Base-by-base conservation (phyloP, 2,888 invertebrate species). In the Andrena bucephala region DNA sequence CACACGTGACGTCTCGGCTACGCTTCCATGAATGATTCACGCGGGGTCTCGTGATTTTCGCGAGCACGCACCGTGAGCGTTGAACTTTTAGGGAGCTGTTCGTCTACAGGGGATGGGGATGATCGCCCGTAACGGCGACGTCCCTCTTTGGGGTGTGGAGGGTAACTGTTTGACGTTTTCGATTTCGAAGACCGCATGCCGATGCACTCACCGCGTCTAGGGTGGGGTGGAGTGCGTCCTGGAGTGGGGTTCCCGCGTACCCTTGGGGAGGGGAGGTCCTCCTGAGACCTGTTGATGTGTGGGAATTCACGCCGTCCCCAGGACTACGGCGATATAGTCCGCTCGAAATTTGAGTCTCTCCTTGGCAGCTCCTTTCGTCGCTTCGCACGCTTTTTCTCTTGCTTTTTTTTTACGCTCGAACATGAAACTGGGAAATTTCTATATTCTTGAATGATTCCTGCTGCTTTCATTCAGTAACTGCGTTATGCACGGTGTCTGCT, bases 121-220 rank as follows among this genome's bases (percentile, higher is more conserved):
- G 75, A 70, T 77, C 80, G 68, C 79, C 85, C 65, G 66, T 31
- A 73, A 67, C 77, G 88, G 75, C 84, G 85, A 84, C 86, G 85
- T 88, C 85, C 85, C 85, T 88, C 84, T 87, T 57, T 91, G 89
- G 87, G 89, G 87, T 91, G 90, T 90, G 86, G 92, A 92, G 92
- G 91, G 92, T 92, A 92, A 94, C 94, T 94, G 94, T 94, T 93
- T 94, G 94, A 94, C 93, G 93, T 94, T 93, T 93, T 91, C 92
- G 92, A 91, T 92, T 92, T 92, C 92, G 90, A 92, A 89, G 92
- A 91, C 91, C 91, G 92, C 94, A 93, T 94, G 93, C 93, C 93
- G 92, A 93, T 93, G 92, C 92, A 92, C 89, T 91, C 89, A 85
- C 83, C 81, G 75, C 66, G 52, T 59, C 36, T 62, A 75, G 86